Percentiles rank a stretch among this genome's conserved stretches.
Evolutionary conservation across 2,888 invertebrate species (phyloP).

Genomic region (Philaethria dido): DNA sequence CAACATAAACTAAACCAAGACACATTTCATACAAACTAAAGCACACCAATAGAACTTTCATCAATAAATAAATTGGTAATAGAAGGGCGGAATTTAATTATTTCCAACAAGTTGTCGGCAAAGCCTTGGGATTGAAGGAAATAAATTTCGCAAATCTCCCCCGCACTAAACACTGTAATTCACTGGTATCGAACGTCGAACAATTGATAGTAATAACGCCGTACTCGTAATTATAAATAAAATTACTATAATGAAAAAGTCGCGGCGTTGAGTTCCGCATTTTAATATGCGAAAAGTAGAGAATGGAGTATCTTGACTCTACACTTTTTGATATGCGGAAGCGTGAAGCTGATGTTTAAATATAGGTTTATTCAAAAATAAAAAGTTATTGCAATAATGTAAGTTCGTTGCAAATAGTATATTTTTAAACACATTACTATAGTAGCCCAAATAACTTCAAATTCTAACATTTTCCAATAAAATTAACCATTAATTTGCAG

Average conservation of each 20-base stretch:
- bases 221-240: slow-evolving; percentile 35
- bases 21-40: slow-evolving; percentile 1
- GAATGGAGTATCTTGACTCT: no score
- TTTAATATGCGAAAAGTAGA: no score
- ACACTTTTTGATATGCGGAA: no score
- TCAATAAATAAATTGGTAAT: slow-evolving; percentile 43
- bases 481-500: no score
- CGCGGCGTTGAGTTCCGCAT: no score
- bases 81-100: slow-evolving; percentile 46
- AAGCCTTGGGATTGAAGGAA: slow-evolving; percentile 45
- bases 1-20: background rate
- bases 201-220: slow-evolving; percentile 41
- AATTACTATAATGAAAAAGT: background rate
- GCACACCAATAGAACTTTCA: slow-evolving; percentile 14
- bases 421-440: no score
- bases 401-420: no score
- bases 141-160: slow-evolving; percentile 46
- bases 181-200: slow-evolving; percentile 44
- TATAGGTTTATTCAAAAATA: no score
- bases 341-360: no score
- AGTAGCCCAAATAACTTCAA: no score
- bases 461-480: no score
- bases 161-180: slow-evolving; percentile 47
- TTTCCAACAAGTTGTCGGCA: slow-evolving; percentile 45
- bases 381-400: no score